Percentiles rank a stretch among this genome's conserved stretches.
These are phyloP conservation scores for Coreoperca whiteheadi DNA, from an alignment of 2,113 vertebrate species.

Conservation along the genomic window DNA sequence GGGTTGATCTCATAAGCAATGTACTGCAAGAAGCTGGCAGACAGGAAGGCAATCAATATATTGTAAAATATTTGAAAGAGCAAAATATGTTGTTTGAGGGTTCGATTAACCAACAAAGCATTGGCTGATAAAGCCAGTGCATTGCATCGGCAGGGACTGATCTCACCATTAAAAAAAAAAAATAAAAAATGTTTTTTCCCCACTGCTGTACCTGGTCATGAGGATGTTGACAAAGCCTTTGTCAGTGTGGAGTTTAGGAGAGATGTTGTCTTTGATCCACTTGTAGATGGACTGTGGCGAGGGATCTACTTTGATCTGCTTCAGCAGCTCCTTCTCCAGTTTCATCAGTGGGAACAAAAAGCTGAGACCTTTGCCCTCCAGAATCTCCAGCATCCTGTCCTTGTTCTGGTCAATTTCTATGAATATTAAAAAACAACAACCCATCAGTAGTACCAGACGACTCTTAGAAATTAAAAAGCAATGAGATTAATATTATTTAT, in stretches of 20 bases:
- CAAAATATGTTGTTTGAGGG: background rate
- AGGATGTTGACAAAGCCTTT: constrained; percentile 99
- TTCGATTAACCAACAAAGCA: background rate
- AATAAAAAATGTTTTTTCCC: no score
- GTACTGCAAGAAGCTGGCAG: constrained; percentile 95
- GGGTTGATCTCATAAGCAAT: constrained; percentile 94
- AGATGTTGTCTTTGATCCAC: constrained; percentile 99
- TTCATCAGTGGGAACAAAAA: constrained; percentile 98
- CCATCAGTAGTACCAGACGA: background rate
- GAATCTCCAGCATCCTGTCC: constrained; percentile 97
- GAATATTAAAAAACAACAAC: fast-evolving
- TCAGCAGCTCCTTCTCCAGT: constrained; percentile 97
- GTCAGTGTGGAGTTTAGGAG: constrained; percentile 97
- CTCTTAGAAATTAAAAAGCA: background rate
- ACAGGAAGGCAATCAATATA: background rate
- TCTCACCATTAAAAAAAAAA: background rate
- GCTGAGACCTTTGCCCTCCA: constrained; percentile 96
- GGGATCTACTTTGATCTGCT: constrained; percentile 97
- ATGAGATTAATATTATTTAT: background rate
- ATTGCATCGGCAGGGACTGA: background rate
- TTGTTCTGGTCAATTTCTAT: constrained; percentile 99
- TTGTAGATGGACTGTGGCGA: constrained; percentile 98
- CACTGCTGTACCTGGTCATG: constrained; percentile 90
- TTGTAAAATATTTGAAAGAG: background rate
- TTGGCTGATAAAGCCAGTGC: background rate